A percentile compares a stretch with the other conserved stretches of the same genome.
phyloP scores from a whole-genome alignment of 2,888 invertebrate genomes.

The Amblyjoppa fuscipennis region DNA sequence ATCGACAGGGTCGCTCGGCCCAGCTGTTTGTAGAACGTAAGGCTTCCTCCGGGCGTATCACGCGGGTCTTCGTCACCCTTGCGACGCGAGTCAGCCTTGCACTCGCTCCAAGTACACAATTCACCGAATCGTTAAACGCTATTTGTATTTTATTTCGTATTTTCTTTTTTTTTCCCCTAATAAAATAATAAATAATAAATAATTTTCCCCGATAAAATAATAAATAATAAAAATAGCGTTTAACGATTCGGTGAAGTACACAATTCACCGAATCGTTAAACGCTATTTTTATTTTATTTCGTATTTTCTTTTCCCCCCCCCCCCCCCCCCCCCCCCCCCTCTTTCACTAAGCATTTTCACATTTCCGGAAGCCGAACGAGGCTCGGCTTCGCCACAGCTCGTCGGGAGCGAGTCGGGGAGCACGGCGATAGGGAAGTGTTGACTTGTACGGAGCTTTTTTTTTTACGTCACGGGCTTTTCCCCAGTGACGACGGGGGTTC shows the following conservation, averaged over 20 bases:
- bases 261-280: not conserved
- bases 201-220: too few relatives aligned
- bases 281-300: not conserved
- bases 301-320: not conserved
- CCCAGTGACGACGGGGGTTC: conserved; percentile 35
- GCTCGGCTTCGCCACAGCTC: not conserved
- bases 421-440: not conserved
- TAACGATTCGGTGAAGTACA: not conserved
- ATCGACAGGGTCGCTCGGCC: conserved; percentile 66
- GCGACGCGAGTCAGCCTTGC: conserved; percentile 53
- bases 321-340: not conserved
- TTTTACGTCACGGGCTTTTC: conserved; percentile 9
- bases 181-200: too few relatives aligned
- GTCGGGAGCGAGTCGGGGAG: not conserved
- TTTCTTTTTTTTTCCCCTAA: not conserved
- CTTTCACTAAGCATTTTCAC: not conserved
- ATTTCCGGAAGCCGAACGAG: conserved; percentile 8
- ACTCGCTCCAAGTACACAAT: conserved; percentile 1
- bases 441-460: not conserved
- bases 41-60: conserved; percentile 75
- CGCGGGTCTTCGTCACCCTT: conserved; percentile 76
- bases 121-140: not conserved
- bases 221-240: too few relatives aligned
- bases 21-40: conserved; percentile 75
- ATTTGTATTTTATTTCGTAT: not conserved